Evolutionary conservation across 1,140 invertebrate species (phyloP), one percentile per base, ranked within the genome.

Genomic region (Drosophila tropicalis): DNA sequence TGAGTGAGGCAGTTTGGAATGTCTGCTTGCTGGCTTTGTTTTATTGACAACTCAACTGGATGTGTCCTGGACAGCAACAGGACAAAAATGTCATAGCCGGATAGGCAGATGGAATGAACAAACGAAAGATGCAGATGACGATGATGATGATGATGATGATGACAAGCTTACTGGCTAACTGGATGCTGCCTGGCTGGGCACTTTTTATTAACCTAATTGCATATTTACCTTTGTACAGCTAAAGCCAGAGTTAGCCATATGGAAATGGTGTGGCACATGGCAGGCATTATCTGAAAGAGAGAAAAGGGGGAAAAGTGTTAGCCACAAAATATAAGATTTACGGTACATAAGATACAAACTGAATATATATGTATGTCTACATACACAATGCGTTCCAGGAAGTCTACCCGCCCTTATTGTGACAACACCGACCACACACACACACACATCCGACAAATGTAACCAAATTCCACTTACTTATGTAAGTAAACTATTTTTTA

Each of bases 241-340:
- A 98, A 92, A 1, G 96, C 95, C 65, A 98, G 92, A 0, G 97
- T 98, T 68, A 98, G 92, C 96, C 97, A 98, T 54, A 98, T 97
- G 68, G 97, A 98, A 1, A 97, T 96, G 1, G 97, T 98, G 93
- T 98, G 97, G 91, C 98, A 98, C 89, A 98, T 94, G 19, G 96
- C 96, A 1, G 97, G 97, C 71, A 98, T 94, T 54, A 94, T 93
- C 95, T 90, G 72, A 56, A 79, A 76, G 54, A 79, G 32, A 65
- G 15, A 69, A 25, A 36, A 13, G 13, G 36, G 34, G 3, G 9
- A 36, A 47, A 62, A 51, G 29, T 5, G 4, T 25, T 25, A 25
- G 25, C 25, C 13, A 62, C 17, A 25, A 22, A 2, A 22, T 34
- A 56, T 36, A 57, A 64, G 41, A 41, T 40, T 15, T 10, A 58